Percentiles rank a stretch among this genome's conserved stretches.
phyloP scores from a whole-genome alignment of 2,113 vertebrate genomes.

The Tragelaphus buxtoni region DNA sequence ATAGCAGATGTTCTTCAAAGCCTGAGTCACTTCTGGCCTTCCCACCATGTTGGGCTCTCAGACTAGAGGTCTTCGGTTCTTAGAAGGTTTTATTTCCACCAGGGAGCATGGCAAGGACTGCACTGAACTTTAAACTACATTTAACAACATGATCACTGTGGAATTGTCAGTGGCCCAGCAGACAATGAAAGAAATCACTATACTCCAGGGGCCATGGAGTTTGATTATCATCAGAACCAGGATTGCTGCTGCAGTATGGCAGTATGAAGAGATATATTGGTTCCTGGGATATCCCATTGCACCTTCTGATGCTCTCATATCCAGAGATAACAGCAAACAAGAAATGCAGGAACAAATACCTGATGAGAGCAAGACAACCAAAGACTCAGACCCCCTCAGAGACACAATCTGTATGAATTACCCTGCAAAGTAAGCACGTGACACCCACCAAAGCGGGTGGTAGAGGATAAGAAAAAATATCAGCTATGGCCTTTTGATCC shows the following conservation, averaged over 20 bases:
- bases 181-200: neutral
- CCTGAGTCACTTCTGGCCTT: neutral
- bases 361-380: neutral
- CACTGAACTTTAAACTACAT: neutral
- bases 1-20: neutral
- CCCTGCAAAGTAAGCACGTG: neutral
- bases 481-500: neutral
- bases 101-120: neutral
- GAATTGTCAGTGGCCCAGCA: neutral
- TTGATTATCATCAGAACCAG: neutral
- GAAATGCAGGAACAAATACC: neutral
- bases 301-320: neutral
- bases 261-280: neutral
- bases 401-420: neutral
- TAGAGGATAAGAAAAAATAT: neutral
- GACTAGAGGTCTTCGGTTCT: neutral
- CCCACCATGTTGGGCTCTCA: neutral
- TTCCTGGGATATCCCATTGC: neutral
- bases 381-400: neutral
- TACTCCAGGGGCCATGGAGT: neutral
- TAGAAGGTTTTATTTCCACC: neutral
- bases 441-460: neutral
- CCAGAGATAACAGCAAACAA: neutral
- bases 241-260: neutral
- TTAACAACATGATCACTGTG: neutral